A percentile compares a stretch with the other conserved stretches of the same genome.
phyloP scores from a whole-genome alignment of 2,888 invertebrate species.

The Fragum whitleyi region DNA sequence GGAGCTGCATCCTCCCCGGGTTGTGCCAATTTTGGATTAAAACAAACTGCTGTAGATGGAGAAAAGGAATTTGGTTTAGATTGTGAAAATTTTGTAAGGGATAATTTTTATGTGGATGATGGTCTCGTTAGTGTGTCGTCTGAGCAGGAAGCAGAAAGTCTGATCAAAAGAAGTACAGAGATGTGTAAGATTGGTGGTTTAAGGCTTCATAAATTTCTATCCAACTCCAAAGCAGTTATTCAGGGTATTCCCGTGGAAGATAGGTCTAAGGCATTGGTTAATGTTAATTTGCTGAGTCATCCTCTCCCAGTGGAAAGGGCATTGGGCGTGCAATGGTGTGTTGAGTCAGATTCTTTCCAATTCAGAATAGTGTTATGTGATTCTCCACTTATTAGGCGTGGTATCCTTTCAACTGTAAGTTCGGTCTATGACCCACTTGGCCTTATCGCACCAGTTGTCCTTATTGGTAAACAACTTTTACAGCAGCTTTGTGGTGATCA shows the following conservation, averaged over 20 bases:
- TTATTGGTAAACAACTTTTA: conserved; percentile 61
- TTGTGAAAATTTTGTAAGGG: conserved; percentile 46
- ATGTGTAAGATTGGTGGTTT: conserved; percentile 61
- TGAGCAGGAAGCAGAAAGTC: conserved; percentile 39
- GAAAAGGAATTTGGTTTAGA: conserved; percentile 40
- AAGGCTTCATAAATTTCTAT: conserved; percentile 62
- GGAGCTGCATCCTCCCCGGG: conserved; percentile 65
- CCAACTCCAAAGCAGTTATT: conserved; percentile 62
- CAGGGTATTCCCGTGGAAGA: conserved; percentile 45
- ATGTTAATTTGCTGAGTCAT: conserved; percentile 39
- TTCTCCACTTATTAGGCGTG: conserved; percentile 54
- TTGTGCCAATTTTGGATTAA: conserved; percentile 61
- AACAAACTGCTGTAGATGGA: conserved; percentile 40
- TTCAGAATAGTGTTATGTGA: conserved; percentile 48
- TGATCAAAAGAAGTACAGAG: conserved; percentile 40
- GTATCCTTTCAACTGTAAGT: conserved; percentile 59
- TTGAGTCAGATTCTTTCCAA: too few species aligned
- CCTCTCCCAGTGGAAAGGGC: conserved; percentile 54
- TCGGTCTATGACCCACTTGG: conserved; percentile 68
- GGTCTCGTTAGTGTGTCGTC: conserved; percentile 46
- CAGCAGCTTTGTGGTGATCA: conserved; percentile 60
- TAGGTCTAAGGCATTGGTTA: conserved; percentile 30
- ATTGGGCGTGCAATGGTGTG: conserved; percentile 64
- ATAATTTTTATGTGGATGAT: conserved; percentile 69
- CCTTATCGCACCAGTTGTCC: conserved; percentile 62